Percentiles rank a stretch among this genome's conserved stretches.
These are phyloP conservation scores for Chironomus tentans DNA, from an alignment of 2,888 invertebrate genomes.

Conservation along the genomic window DNA sequence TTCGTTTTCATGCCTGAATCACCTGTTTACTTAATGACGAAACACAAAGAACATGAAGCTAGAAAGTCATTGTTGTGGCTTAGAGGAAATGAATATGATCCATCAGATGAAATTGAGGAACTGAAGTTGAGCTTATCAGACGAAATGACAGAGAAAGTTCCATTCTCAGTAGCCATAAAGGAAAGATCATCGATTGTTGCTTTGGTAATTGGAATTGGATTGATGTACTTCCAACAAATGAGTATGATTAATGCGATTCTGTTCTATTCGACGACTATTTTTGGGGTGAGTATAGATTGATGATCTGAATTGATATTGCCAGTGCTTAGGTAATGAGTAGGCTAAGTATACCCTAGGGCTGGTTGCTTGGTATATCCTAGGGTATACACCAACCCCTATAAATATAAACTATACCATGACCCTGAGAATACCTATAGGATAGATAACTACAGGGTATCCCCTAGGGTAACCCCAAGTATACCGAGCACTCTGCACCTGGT, in stretches of 20 bases:
- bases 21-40: slow-evolving; percentile 55
- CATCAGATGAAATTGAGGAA: slow-evolving; percentile 49
- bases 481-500: too few relatives aligned
- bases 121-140: slow-evolving; percentile 48
- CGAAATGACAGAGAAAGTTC: slow-evolving; percentile 46
- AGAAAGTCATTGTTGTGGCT: slow-evolving; percentile 54
- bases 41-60: slow-evolving; percentile 52
- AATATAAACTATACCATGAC: too few relatives aligned
- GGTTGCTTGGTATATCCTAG: too few relatives aligned
- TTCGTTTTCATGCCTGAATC: slow-evolving; percentile 75
- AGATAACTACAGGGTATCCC: too few relatives aligned
- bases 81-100: slow-evolving; percentile 55
- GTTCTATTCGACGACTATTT: slow-evolving; percentile 10
- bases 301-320: too few relatives aligned
- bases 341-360: too few relatives aligned
- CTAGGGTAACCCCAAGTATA: too few relatives aligned
- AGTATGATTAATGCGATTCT: slow-evolving; percentile 12
- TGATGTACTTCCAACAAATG: slow-evolving; percentile 64
- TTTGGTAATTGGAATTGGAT: slow-evolving; percentile 54
- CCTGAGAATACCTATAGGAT: too few relatives aligned
- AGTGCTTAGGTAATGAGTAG: too few relatives aligned
- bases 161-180: slow-evolving; percentile 52
- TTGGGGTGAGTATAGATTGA: background rate
- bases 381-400: too few relatives aligned
- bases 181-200: slow-evolving; percentile 53